Conservation (phyloP, 2,113 vertebrate genomes). For the Carollia perspicillata region DNA sequence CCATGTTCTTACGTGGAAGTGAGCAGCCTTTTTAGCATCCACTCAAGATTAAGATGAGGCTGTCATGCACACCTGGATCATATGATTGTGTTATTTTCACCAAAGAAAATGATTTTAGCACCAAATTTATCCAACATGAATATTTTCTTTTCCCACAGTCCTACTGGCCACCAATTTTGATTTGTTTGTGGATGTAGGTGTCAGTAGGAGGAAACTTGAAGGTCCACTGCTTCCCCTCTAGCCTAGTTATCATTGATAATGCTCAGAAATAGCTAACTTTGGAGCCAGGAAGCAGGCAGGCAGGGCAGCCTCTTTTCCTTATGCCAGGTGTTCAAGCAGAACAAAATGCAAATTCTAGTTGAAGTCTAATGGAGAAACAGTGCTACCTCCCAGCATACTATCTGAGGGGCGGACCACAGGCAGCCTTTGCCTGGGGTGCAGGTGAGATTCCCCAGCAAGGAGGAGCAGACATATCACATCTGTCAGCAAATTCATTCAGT, state of each 20-base stretch:
- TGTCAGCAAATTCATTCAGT: rapidly evolving
- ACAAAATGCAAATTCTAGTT: rapidly evolving
- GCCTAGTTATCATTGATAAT: too few species aligned
- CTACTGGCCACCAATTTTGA: neutral
- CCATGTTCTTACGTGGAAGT: rapidly evolving
- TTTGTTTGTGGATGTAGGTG: neutral
- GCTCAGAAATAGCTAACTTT: rapidly evolving
- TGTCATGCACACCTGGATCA: rapidly evolving
- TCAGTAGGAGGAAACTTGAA: neutral
- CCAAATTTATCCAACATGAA: neutral
- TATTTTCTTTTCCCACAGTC: neutral
- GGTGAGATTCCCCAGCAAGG: neutral
- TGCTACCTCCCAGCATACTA: too few species aligned
- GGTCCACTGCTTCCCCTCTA: rapidly evolving
- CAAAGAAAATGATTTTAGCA: neutral
- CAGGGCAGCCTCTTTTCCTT: rapidly evolving
- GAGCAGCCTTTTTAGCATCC: rapidly evolving
- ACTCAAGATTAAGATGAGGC: rapidly evolving
- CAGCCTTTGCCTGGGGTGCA: neutral
- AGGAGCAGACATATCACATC: rapidly evolving
- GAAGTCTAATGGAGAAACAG: neutral
- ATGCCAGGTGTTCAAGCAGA: neutral
- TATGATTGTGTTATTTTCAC: rapidly evolving
- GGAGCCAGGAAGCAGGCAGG: too few species aligned
- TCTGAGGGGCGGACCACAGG: too few species aligned